A percentile compares a stretch with the other conserved stretches of the same genome.
These are phyloP conservation scores for Entelurus aequoreus DNA, from an alignment of 2,113 vertebrate species.

Conservation along the genomic window DNA sequence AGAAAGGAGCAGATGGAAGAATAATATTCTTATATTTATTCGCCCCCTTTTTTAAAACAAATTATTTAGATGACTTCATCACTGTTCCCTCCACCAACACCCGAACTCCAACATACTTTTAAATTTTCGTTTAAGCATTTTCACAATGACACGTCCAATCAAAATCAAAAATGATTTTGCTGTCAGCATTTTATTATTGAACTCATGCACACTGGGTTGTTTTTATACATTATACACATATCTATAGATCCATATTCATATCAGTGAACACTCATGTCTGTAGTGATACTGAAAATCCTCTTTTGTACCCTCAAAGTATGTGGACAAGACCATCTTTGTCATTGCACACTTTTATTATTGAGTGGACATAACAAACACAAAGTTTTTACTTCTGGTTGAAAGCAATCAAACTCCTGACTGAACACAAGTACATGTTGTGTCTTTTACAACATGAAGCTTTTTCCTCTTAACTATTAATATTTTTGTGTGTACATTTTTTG, in stretches of 20 bases:
- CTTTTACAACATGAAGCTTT: conserved; percentile 37
- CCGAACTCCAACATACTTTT: too few relatives aligned
- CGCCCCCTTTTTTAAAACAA: too few relatives aligned
- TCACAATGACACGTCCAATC: too few relatives aligned
- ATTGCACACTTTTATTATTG: neutral
- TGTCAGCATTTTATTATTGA: conserved; percentile 31
- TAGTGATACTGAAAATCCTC: conserved; percentile 21
- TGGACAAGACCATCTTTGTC: neutral
- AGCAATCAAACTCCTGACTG: conserved; percentile 11
- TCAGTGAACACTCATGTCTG: neutral
- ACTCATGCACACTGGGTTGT: conserved; percentile 40
- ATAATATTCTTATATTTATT: too few relatives aligned
- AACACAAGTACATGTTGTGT: conserved; percentile 32
- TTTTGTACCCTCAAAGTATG: neutral
- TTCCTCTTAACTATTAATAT: conserved; percentile 2
- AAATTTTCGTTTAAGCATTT: too few relatives aligned
- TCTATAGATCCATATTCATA: too few relatives aligned
- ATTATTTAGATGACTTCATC: too few relatives aligned
- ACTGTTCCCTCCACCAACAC: too few relatives aligned
- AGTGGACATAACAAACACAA: neutral
- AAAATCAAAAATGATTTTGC: too few relatives aligned
- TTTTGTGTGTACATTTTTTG: conserved; percentile 28
- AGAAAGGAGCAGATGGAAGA: too few relatives aligned
- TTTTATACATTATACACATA: conserved; percentile 6
- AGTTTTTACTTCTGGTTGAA: too few relatives aligned